Evolutionary conservation across 1,140 invertebrate genomes (phyloP).

Genomic region (Tribolium madens): DNA sequence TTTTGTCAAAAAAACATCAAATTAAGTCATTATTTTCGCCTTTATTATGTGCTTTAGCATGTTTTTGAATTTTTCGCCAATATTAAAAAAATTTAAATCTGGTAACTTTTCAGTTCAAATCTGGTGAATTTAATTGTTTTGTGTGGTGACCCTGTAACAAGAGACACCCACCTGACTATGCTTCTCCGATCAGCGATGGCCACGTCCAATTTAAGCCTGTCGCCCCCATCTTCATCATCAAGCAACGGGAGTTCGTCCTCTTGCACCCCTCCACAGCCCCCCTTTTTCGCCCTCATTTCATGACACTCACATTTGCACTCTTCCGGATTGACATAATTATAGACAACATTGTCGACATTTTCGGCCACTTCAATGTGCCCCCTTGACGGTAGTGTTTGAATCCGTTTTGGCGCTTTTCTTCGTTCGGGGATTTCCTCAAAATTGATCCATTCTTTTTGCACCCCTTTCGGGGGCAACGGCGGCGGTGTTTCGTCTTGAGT

Average conservation of each 20-base stretch:
- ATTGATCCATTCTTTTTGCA: slow-evolving; percentile 79
- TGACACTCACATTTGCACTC: slow-evolving; percentile 88
- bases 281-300: slow-evolving; percentile 66
- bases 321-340: slow-evolving; percentile 85
- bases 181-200: slow-evolving; percentile 54
- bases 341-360: slow-evolving; percentile 67
- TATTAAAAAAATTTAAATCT: too few species aligned
- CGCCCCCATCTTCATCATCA: slow-evolving; percentile 55
- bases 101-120: too few species aligned
- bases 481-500: slow-evolving; percentile 62
- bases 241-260: slow-evolving; percentile 61
- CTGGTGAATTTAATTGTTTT: too few species aligned
- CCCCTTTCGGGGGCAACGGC: slow-evolving; percentile 68
- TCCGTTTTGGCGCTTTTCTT: slow-evolving; percentile 81
- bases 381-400: slow-evolving; percentile 78
- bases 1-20: too few species aligned
- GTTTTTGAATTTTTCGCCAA: too few species aligned
- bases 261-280: slow-evolving; percentile 47
- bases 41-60: too few species aligned
- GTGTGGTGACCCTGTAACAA: too few species aligned
- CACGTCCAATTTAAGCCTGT: slow-evolving; percentile 49
- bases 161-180: slow-evolving; percentile 51
- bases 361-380: slow-evolving; percentile 63
- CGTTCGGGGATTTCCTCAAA: slow-evolving; percentile 87
- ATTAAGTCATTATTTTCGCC: too few species aligned